Conservation (phyloP, 2,797 vertebrate species). For the Selene dorsalis region DNA sequence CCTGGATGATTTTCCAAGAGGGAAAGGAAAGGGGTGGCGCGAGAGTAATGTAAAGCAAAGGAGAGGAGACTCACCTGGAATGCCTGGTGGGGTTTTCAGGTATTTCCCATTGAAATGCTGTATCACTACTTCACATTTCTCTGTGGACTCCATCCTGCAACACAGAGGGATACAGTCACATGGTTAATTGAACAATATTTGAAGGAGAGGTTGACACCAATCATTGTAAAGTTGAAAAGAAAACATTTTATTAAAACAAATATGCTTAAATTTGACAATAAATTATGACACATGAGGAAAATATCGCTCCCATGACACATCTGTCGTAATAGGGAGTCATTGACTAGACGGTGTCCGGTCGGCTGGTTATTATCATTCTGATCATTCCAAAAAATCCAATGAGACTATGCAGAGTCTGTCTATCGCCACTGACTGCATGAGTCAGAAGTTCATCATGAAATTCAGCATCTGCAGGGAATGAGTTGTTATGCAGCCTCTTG, state of each 20-base stretch:
- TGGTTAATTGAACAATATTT: slow-evolving; percentile 23
- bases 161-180: background rate
- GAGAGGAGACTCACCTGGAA: slow-evolving; percentile 89
- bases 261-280: background rate
- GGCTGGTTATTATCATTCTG: slow-evolving; percentile 14
- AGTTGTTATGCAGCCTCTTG: slow-evolving; percentile 37
- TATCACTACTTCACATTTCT: slow-evolving; percentile 99
- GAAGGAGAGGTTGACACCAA: background rate
- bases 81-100: slow-evolving; percentile 96
- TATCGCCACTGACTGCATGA: slow-evolving; percentile 36
- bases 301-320: slow-evolving; percentile 18
- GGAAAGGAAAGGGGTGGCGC: slow-evolving; percentile 16
- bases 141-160: slow-evolving; percentile 97
- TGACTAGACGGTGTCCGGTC: background rate
- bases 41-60: slow-evolving; percentile 28
- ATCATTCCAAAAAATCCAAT: slow-evolving; percentile 25
- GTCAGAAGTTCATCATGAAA: slow-evolving; percentile 61
- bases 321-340: background rate
- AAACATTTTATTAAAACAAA: background rate
- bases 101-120: slow-evolving; percentile 99
- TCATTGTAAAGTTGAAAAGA: background rate
- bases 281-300: slow-evolving; percentile 16
- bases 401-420: slow-evolving; percentile 24
- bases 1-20: slow-evolving; percentile 45
- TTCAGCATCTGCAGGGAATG: slow-evolving; percentile 41